These are phyloP conservation scores for Enteromius viviparus DNA, from an alignment of 2,797 vertebrate genomes.

Conservation along the genomic window DNA sequence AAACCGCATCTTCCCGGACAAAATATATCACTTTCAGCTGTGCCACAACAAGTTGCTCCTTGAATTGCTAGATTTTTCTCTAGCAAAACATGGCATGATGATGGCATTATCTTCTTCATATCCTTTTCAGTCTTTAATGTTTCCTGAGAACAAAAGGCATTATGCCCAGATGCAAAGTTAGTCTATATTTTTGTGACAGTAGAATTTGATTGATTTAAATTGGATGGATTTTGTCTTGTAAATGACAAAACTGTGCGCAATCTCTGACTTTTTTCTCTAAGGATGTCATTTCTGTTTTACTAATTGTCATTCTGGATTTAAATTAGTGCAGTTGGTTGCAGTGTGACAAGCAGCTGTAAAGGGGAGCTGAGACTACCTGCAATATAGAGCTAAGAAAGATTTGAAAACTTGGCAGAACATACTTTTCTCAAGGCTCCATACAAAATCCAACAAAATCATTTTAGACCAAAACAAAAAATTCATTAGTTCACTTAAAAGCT, in stretches of 20 bases:
- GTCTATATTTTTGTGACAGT: not conserved
- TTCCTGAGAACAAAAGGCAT: not conserved
- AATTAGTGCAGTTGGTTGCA: not conserved
- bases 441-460: not conserved
- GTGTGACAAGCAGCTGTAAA: not conserved
- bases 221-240: not conserved
- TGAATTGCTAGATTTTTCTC: conserved; percentile 3
- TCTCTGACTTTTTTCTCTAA: not conserved
- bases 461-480: not conserved
- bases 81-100: too few species aligned
- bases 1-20: conserved; percentile 50
- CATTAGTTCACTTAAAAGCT: not conserved
- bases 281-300: not conserved
- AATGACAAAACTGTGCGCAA: not conserved
- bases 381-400: not conserved
- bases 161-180: not conserved
- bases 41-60: not conserved
- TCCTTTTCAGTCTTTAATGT: not conserved
- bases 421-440: not conserved
- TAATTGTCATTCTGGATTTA: not conserved
- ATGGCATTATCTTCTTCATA: not conserved
- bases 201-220: too few species aligned
- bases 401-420: not conserved
- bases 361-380: not conserved
- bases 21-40: conserved; percentile 39